Percentiles rank a stretch among this genome's conserved stretches.
These are phyloP conservation scores for Branchellion lobata DNA, from an alignment of 2,888 invertebrate genomes.

Conservation along the genomic window DNA sequence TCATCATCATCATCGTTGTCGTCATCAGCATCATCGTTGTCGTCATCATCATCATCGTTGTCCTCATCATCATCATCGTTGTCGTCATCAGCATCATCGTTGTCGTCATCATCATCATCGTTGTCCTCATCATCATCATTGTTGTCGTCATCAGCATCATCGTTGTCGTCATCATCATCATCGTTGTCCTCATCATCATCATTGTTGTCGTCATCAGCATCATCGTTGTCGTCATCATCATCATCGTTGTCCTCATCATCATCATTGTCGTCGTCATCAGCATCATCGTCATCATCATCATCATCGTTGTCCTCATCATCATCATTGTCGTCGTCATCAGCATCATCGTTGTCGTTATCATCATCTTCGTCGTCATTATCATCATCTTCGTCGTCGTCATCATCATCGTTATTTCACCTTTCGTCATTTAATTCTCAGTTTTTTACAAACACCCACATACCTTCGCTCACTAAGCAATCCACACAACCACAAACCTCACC, in stretches of 20 bases:
- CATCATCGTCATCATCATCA: neutral
- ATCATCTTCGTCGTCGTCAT: neutral
- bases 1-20: neutral
- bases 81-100: slow-evolving; percentile 3
- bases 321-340: neutral
- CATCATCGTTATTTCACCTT: neutral
- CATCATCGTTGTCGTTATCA: neutral
- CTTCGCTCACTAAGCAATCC: neutral
- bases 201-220: neutral
- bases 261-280: neutral
- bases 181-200: slow-evolving; percentile 8
- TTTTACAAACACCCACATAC: neutral
- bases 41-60: neutral
- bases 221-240: neutral
- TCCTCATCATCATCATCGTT: neutral
- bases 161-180: neutral
- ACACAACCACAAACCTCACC: neutral
- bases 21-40: neutral
- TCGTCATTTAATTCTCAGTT: neutral
- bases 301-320: slow-evolving; percentile 5
- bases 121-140: neutral
- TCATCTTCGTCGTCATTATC: neutral
- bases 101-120: neutral
- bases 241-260: neutral
- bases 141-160: neutral